Evolutionary conservation across 2,888 invertebrate species (phyloP), one percentile per base, ranked within the genome.

Genomic region (Cactoblastis cactorum): DNA sequence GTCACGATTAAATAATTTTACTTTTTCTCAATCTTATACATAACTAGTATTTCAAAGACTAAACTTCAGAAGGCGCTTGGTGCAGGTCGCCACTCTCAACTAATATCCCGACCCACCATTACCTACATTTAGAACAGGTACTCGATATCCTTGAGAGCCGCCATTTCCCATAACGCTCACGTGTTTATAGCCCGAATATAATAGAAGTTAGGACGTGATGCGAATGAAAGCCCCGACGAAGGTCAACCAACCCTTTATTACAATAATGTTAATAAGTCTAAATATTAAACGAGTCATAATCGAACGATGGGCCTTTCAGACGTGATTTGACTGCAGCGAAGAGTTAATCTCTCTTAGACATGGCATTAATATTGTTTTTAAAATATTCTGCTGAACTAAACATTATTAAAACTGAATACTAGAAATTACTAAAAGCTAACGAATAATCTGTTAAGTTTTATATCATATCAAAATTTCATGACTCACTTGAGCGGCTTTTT

Each of bases 241-340:
- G 49, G 50, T 35, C 41, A 47, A 45, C 41, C 15, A 51, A 37
- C 52, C 53, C 53, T 50, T 46, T 49, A 54, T 58, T 54, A 46
- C 46, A 50, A 56, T 56, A 55, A 57, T 52, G 57, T 53, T 57
- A 57, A 58, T 61, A 58, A 59, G 57, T 54, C 50, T 52, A 58
- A 63, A 58, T 57, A 63, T 62, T 58, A 55, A 62, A 58, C 50
- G 57, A 53, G 53, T 54, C 53, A 54, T 59, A 57, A 56, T 60
- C 55, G 56, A 43, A 51, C 48, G 51, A 50, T 53, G 49, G 51
- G 11, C 34, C 18, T 32, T 17, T 33, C 6, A 33, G 45, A 58
- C 58, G 58, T 56, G 58, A 50, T 52, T 53, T 48, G 51, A 49
- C 49, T 39, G 39, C 14, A n/a, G 2, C 11, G n/a, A 15, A 34